phyloP scores from a whole-genome alignment of 2,888 invertebrate species.

The Tanypteryx hageni region DNA sequence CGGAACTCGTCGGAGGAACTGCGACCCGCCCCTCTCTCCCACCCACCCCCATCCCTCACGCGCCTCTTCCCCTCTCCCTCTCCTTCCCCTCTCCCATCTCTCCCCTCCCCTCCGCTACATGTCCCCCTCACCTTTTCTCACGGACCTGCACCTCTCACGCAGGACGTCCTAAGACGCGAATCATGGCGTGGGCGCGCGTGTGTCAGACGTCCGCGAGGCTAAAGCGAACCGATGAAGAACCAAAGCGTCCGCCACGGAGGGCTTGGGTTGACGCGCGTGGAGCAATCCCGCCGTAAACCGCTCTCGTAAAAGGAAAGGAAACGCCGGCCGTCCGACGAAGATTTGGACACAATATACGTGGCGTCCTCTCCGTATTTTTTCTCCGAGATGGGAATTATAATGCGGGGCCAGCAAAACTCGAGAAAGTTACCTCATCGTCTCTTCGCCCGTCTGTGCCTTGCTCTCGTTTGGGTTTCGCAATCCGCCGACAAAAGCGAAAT shows the following conservation, averaged over 20 bases:
- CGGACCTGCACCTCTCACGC: neutral
- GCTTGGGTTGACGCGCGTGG: neutral
- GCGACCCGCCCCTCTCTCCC: no score
- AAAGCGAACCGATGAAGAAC: neutral
- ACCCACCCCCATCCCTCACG: no score
- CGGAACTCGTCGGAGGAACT: no score
- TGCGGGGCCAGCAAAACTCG: neutral
- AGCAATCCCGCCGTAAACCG: no score
- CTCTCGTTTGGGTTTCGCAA: neutral
- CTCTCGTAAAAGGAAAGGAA: no score
- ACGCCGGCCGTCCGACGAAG: neutral
- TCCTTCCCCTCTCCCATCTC: no score
- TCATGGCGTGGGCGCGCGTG: conserved; percentile 4
- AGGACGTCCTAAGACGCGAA: neutral
- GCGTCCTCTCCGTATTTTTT: neutral
- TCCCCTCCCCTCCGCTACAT: no score
- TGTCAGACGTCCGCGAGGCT: neutral
- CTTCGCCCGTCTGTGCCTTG: no score
- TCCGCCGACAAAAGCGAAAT: neutral
- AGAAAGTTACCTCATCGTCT: neutral
- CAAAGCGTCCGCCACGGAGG: no score
- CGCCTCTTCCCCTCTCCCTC: no score
- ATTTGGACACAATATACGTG: conserved; percentile 2
- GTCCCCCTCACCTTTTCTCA: no score
- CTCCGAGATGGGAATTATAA: neutral